Percentiles rank a stretch among this genome's conserved stretches.
Evolutionary conservation across 2,797 vertebrate species (phyloP).

Genomic region (Morus bassanus): DNA sequence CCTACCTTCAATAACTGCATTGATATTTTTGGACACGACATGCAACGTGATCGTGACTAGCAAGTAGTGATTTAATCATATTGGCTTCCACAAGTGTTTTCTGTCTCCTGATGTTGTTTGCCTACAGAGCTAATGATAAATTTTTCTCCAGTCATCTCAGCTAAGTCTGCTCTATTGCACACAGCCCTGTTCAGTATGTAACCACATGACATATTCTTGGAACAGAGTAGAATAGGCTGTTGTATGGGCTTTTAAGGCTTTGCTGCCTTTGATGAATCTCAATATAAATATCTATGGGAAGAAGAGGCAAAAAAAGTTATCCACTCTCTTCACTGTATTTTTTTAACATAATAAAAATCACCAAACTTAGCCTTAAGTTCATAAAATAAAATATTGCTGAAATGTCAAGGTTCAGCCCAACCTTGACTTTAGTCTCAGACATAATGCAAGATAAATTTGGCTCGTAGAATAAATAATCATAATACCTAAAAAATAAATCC

Average conservation of each 20-base stretch:
- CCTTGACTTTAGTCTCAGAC: not conserved
- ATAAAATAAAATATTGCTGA: not conserved
- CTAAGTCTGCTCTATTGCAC: slow-evolving; percentile 41
- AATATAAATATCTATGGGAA: not conserved
- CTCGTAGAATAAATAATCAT: not conserved
- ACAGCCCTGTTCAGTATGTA: slow-evolving; percentile 41
- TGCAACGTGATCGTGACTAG: not conserved
- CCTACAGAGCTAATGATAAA: slow-evolving; percentile 65
- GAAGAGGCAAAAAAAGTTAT: not conserved
- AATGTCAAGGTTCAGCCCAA: not conserved
- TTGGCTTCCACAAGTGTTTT: slow-evolving; percentile 53
- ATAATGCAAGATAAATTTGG: not conserved
- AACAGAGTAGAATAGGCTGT: slow-evolving; percentile 48
- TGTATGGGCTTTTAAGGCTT: slow-evolving; percentile 29
- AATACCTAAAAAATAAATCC: slow-evolving; percentile 1
- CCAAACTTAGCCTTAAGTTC: not conserved
- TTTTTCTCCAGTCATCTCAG: slow-evolving; percentile 48
- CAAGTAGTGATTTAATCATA: slow-evolving; percentile 57
- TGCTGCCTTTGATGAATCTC: slow-evolving; percentile 37
- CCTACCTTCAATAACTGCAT: slow-evolving; percentile 25
- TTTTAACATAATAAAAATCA: not conserved
- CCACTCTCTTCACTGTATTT: not conserved
- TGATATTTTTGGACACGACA: slow-evolving; percentile 50
- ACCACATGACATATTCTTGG: slow-evolving; percentile 66
- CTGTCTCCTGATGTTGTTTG: slow-evolving; percentile 61